Evolutionary conservation across 2,888 invertebrate genomes (phyloP).

Genomic region (Drosophila ustulata): DNA sequence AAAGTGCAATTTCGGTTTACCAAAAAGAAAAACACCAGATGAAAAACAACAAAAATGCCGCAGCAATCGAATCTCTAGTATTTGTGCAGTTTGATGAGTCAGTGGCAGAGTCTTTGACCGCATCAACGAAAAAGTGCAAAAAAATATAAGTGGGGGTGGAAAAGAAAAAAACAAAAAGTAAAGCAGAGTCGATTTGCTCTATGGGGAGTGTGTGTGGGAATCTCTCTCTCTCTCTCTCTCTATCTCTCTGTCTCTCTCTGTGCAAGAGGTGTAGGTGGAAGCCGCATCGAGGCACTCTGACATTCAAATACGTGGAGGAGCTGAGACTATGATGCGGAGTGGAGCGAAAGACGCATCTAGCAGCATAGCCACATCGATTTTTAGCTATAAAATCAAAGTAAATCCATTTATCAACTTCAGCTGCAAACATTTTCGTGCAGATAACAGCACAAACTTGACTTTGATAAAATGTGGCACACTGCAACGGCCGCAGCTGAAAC

Average conservation of each 20-base stretch:
- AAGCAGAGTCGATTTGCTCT: neutral
- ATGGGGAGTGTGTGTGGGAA: neutral
- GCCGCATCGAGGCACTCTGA: conserved; percentile 31
- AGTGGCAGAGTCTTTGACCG: conserved; percentile 73
- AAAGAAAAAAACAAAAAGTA: conserved; percentile 6
- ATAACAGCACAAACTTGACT: conserved; percentile 70
- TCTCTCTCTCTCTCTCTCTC: neutral
- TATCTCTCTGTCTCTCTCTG: neutral
- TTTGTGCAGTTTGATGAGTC: conserved; percentile 60
- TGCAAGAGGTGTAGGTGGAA: neutral
- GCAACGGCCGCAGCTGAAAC: conserved; percentile 2
- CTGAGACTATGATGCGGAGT: conserved; percentile 12
- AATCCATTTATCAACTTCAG: conserved; percentile 80
- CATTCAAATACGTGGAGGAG: conserved; percentile 43
- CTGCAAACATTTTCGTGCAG: conserved; percentile 72
- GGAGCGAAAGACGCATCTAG: neutral
- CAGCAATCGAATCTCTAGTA: conserved; percentile 22
- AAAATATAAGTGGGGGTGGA: neutral
- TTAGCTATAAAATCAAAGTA: conserved; percentile 77
- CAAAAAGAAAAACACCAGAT: conserved; percentile 7
- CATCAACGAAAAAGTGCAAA: conserved; percentile 37
- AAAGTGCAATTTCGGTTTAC: conserved; percentile 75
- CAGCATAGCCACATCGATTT: conserved; percentile 63
- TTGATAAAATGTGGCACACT: conserved; percentile 74
- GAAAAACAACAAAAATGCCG: conserved; percentile 3